Conservation (phyloP, 1,140 invertebrate genomes). For the Eumeta japonica region DNA sequence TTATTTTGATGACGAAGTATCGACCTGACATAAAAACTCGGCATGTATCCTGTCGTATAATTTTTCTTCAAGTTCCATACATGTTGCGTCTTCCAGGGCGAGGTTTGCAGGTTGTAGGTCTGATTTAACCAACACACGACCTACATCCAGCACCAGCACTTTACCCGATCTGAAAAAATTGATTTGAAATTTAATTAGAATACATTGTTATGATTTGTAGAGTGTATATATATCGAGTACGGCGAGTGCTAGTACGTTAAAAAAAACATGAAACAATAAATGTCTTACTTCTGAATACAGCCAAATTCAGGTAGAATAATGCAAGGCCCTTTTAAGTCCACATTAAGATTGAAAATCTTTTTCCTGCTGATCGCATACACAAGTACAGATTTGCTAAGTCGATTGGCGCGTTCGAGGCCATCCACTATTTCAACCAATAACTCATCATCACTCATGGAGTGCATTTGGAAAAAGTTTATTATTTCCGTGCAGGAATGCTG, state of each 20-base stretch:
- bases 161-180: slow-evolving; percentile 64
- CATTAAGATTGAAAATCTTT: slow-evolving; percentile 70
- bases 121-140: slow-evolving; percentile 68
- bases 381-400: slow-evolving; percentile 44
- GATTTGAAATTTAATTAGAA: slow-evolving; percentile 2
- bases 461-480: slow-evolving; percentile 70
- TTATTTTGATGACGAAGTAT: slow-evolving; percentile 27
- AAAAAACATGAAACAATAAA: neutral
- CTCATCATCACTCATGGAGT: slow-evolving; percentile 41
- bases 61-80: slow-evolving; percentile 80
- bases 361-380: slow-evolving; percentile 61
- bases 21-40: slow-evolving; percentile 67
- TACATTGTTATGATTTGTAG: neutral
- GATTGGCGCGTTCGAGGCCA: slow-evolving; percentile 24
- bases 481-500: slow-evolving; percentile 76
- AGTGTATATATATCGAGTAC: neutral
- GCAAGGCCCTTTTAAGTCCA: slow-evolving; percentile 78
- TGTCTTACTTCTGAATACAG: slow-evolving; percentile 68
- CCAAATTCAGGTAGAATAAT: slow-evolving; percentile 77
- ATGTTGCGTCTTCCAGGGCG: slow-evolving; percentile 73
- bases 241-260: neutral
- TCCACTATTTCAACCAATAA: slow-evolving; percentile 26
- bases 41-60: slow-evolving; percentile 78
- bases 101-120: slow-evolving; percentile 71
- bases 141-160: slow-evolving; percentile 73